Percentiles rank a stretch among this genome's conserved stretches.
Evolutionary conservation across 1,140 invertebrate genomes (phyloP).

Genomic region (Meloidogyne floridensis): DNA sequence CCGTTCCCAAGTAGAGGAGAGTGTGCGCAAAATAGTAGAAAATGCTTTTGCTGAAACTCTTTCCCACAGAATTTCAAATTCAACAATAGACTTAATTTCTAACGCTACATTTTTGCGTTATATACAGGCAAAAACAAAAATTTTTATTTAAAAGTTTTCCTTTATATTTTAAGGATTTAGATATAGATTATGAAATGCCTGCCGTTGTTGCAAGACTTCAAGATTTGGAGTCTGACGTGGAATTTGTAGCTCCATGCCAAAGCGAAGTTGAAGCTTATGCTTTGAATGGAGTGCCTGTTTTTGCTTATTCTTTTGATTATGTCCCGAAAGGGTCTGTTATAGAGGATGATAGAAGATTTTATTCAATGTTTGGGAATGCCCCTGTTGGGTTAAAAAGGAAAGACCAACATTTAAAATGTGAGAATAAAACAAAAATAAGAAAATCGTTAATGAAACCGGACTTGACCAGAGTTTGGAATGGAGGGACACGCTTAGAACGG

Average conservation of each 20-base stretch:
- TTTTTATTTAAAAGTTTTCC: neutral
- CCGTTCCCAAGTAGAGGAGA: slow-evolving; percentile 37
- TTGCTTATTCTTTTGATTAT: slow-evolving; percentile 64
- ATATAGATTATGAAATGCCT: slow-evolving; percentile 50
- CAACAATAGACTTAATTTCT: slow-evolving; percentile 57
- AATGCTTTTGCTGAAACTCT: slow-evolving; percentile 21
- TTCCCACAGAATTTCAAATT: slow-evolving; percentile 53
- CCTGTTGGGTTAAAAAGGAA: slow-evolving; percentile 52
- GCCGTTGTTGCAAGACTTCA: slow-evolving; percentile 57
- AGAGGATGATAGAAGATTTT: slow-evolving; percentile 58
- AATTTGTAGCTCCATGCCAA: slow-evolving; percentile 64
- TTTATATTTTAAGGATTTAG: slow-evolving; percentile 17
- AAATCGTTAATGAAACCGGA: too few relatives aligned
- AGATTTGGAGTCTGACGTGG: slow-evolving; percentile 64
- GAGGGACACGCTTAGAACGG: too few relatives aligned
- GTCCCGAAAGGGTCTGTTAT: slow-evolving; percentile 54
- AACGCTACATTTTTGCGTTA: slow-evolving; percentile 62
- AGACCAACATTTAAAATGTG: slow-evolving; percentile 42
- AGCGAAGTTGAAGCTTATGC: slow-evolving; percentile 53
- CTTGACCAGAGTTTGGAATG: too few relatives aligned
- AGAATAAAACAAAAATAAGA: too few relatives aligned
- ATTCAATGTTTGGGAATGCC: slow-evolving; percentile 59
- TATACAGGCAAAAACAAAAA: slow-evolving; percentile 31
- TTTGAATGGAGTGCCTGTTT: slow-evolving; percentile 21
- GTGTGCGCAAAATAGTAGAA: slow-evolving; percentile 41